These are phyloP conservation scores for Drosophila kepulauana DNA, from an alignment of 1,140 invertebrate genomes.

Conservation along the genomic window DNA sequence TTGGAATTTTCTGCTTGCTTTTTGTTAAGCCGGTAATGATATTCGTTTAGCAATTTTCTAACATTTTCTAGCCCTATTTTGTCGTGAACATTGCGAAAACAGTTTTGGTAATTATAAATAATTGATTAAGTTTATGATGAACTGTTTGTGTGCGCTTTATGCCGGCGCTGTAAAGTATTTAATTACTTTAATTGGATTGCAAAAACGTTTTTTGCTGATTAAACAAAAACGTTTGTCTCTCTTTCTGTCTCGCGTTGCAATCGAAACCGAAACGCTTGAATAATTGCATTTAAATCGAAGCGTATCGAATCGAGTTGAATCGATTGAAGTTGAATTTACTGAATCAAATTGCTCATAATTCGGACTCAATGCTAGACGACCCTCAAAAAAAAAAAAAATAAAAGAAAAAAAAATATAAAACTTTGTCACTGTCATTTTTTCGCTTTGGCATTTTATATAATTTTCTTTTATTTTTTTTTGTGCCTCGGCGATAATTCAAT, in stretches of 20 bases:
- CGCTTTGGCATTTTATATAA: too few relatives aligned
- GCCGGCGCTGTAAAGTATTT: too few relatives aligned
- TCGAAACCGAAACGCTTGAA: conserved; percentile 14
- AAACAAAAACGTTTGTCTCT: conserved; percentile 8
- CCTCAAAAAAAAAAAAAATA: too few relatives aligned
- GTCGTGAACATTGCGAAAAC: too few relatives aligned
- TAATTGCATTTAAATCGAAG: conserved; percentile 27
- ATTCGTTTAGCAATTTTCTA: too few relatives aligned
- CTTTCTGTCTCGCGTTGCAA: background rate
- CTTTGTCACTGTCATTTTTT: background rate
- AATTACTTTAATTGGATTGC: background rate
- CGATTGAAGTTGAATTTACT: conserved; percentile 10
- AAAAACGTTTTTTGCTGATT: conserved; percentile 21
- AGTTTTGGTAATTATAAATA: too few relatives aligned
- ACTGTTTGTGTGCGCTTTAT: background rate
- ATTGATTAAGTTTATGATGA: background rate
- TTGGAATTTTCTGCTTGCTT: too few relatives aligned
- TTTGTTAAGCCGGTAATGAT: too few relatives aligned
- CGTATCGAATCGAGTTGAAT: conserved; percentile 24
- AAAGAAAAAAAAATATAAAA: too few relatives aligned
- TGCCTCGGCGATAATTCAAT: conserved; percentile 12
- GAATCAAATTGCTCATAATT: conserved; percentile 32
- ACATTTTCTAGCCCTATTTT: too few relatives aligned
- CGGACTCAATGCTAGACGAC: conserved; percentile 21
- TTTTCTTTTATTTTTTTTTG: background rate